phyloP scores from a whole-genome alignment of 1,140 invertebrate genomes.

The Episyrphus balteatus region DNA sequence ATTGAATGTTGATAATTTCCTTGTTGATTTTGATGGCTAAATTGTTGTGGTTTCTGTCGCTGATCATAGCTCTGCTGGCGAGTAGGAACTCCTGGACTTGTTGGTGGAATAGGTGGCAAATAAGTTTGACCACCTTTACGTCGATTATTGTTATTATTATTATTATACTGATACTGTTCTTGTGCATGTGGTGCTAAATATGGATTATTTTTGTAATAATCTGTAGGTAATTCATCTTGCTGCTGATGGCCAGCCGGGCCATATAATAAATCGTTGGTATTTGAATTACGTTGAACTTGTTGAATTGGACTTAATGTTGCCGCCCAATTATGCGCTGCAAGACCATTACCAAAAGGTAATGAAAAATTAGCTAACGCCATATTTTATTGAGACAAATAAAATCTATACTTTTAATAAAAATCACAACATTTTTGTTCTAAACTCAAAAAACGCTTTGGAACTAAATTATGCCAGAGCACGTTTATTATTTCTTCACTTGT shows the following conservation, averaged over 20 bases:
- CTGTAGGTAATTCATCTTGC: conserved; percentile 9
- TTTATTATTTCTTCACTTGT: too few relatives aligned
- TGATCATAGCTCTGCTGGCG: conserved; percentile 8
- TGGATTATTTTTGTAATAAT: conserved; percentile 25
- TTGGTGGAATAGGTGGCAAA: conserved; percentile 21
- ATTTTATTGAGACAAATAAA: too few relatives aligned
- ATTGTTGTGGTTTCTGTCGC: conserved; percentile 5
- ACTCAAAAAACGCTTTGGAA: too few relatives aligned
- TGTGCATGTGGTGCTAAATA: conserved; percentile 16
- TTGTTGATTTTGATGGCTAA: conserved; percentile 11
- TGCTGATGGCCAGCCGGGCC: conserved; percentile 32
- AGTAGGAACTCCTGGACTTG: conserved; percentile 7
- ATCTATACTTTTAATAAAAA: too few relatives aligned
- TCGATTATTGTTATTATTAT: conserved; percentile 18
- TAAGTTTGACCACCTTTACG: conserved; percentile 28
- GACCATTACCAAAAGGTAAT: conserved; percentile 28
- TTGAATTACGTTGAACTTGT: conserved; percentile 30
- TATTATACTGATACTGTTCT: conserved; percentile 10
- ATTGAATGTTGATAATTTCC: not conserved
- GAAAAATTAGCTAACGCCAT: conserved; percentile 35
- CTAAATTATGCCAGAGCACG: too few relatives aligned
- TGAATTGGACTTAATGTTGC: conserved; percentile 32
- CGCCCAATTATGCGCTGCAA: conserved; percentile 17
- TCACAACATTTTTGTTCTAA: too few relatives aligned
- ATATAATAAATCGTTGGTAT: conserved; percentile 34